Evolutionary conservation across 2,888 invertebrate species (phyloP), one percentile per base, ranked within the genome.

Genomic region (Mellilla xanthometata): DNA sequence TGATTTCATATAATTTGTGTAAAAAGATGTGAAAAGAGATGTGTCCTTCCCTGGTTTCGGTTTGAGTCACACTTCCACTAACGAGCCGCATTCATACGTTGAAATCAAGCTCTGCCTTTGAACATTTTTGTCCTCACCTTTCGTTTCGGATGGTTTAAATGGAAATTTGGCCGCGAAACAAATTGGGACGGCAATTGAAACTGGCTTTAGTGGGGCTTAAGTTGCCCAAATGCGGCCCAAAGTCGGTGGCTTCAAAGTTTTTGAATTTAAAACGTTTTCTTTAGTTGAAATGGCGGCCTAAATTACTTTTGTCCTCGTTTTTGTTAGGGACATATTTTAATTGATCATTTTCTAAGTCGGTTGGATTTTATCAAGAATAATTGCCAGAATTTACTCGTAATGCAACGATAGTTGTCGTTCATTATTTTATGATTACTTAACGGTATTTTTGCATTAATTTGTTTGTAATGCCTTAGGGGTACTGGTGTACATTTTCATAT

Each of bases 41-140:
- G n/a, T 3, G 3, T 39, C 45, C 52, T 49, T 52, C 46, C 50
- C 34, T 50, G 56, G 57, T 60, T 60, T 54, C 23, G 53, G 50
- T 51, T 36, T 27, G 42, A 55, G 46, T 12, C 30, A 30, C 15
- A 30, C 26, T 40, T 28, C 9, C 28, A 27, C 40, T 46, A 46
- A 46, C 46, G 46, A 46, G 46, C 27, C 65, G 70, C 71, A 77
- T 80, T 80, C 74, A 77, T 15, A 62, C 64, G 74, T 76, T 74
- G 65, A 73, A 80, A 76, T 76, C 72, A 72, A 69, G 72, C 67
- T 72, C 68, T 74, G 33, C 23, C 35, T 41, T 36, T 72, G 57
- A 60, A 66, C 58, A 65, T 65, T 60, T 66, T 73, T 68, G 70
- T 67, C 66, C 47, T 30, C 41, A 39, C 42, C 48, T 39, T 27